A percentile compares a stretch with the other conserved stretches of the same genome.
phyloP scores from a whole-genome alignment of 1,140 invertebrate genomes.

The Polyergus mexicanus region DNA sequence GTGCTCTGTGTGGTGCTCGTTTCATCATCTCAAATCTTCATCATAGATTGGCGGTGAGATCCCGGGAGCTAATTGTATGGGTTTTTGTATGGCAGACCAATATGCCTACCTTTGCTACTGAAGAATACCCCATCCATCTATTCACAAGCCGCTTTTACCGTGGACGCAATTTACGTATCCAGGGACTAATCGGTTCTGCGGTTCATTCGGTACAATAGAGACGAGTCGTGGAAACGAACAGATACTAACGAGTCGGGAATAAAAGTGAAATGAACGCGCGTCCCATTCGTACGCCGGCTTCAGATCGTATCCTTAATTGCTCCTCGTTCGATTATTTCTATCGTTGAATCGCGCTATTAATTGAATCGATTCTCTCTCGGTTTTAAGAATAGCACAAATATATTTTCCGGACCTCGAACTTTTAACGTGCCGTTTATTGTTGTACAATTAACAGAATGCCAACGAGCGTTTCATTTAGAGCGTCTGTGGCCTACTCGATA shows the following conservation, averaged over 20 bases:
- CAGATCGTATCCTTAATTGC: slow-evolving; percentile 58
- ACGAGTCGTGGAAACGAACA: slow-evolving; percentile 51
- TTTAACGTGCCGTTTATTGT: slow-evolving; percentile 28
- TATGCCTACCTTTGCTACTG: slow-evolving; percentile 39
- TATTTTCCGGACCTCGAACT: background rate
- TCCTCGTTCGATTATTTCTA: slow-evolving; percentile 57
- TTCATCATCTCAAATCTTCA: slow-evolving; percentile 5
- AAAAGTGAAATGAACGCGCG: slow-evolving; percentile 56
- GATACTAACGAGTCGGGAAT: slow-evolving; percentile 42
- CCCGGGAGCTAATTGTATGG: slow-evolving; percentile 37
- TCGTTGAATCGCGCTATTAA: slow-evolving; percentile 48
- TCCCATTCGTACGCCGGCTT: slow-evolving; percentile 12
- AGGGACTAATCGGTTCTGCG: slow-evolving; percentile 57
- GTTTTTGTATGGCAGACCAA: background rate
- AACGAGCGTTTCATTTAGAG: slow-evolving; percentile 1
- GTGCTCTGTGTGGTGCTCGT: no score
- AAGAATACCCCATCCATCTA: slow-evolving; percentile 4
- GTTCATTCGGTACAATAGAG: slow-evolving; percentile 58
- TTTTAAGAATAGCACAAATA: slow-evolving; percentile 15
- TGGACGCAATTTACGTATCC: slow-evolving; percentile 61
- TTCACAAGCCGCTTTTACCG: slow-evolving; percentile 56
- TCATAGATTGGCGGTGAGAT: background rate
- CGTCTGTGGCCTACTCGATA: slow-evolving; percentile 32
- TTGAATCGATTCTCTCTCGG: slow-evolving; percentile 16
- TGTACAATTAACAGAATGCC: slow-evolving; percentile 1